Conservation (phyloP, 2,797 vertebrate species). For the Microcaecilia unicolor region DNA sequence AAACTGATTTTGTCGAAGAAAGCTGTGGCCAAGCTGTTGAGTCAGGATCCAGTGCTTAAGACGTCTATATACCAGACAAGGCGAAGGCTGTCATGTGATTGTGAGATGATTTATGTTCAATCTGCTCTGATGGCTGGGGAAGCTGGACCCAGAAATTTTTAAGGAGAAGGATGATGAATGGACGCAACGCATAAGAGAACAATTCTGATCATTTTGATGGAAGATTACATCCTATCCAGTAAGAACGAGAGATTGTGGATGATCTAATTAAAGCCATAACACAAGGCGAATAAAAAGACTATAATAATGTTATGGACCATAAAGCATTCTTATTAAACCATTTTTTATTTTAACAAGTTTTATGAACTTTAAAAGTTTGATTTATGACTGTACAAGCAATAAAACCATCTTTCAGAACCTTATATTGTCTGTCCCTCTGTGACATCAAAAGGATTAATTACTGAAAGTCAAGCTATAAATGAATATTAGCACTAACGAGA, state of each 20-base stretch:
- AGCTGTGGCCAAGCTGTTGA: too few relatives aligned
- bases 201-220: conserved; percentile 48
- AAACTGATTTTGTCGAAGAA: too few relatives aligned
- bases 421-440: conserved; percentile 52
- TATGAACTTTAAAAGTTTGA: conserved; percentile 69
- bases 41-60: too few relatives aligned
- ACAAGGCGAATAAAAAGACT: conserved; percentile 58
- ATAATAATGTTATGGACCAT: conserved; percentile 63
- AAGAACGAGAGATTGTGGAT: conserved; percentile 43
- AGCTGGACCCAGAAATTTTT: not conserved
- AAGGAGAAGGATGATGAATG: conserved; percentile 23
- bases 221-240: conserved; percentile 37
- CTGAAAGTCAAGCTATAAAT: conserved; percentile 62
- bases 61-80: too few relatives aligned
- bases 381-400: conserved; percentile 47
- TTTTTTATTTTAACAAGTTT: conserved; percentile 71
- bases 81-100: too few relatives aligned
- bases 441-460: conserved; percentile 52
- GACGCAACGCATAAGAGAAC: conserved; percentile 37
- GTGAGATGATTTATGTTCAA: not conserved
- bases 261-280: conserved; percentile 63
- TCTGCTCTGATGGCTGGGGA: not conserved
- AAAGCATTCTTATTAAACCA: conserved; percentile 69
- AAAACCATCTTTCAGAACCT: conserved; percentile 55
- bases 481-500: conserved; percentile 63